A percentile compares a stretch with the other conserved stretches of the same genome.
These are phyloP conservation scores for Orchesellides sinensis DNA, from an alignment of 2,888 invertebrate genomes.

Conservation along the genomic window DNA sequence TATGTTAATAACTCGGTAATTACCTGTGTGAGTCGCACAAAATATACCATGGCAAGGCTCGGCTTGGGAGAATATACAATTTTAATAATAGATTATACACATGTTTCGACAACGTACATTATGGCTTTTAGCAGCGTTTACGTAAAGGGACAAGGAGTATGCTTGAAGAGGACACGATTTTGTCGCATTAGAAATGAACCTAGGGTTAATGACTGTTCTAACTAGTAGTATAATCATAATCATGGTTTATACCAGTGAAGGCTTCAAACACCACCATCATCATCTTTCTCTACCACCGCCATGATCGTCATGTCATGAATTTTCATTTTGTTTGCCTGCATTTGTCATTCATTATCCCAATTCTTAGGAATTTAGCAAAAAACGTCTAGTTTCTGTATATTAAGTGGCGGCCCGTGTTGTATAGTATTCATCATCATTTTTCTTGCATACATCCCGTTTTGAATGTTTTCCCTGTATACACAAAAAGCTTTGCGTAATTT, in stretches of 20 bases:
- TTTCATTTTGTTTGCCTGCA: slow-evolving; percentile 40
- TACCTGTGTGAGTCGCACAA: too few relatives aligned
- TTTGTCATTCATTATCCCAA: slow-evolving; percentile 44
- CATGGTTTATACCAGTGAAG: neutral
- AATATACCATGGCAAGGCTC: too few relatives aligned
- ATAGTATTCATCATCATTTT: too few relatives aligned
- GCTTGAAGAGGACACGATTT: slow-evolving; percentile 32
- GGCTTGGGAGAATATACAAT: too few relatives aligned
- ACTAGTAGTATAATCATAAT: slow-evolving; percentile 25
- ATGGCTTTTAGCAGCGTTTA: slow-evolving; percentile 12
- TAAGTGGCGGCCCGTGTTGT: too few relatives aligned
- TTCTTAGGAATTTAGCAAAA: slow-evolving; percentile 37
- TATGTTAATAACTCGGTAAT: too few relatives aligned
- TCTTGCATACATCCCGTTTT: neutral
- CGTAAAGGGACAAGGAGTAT: slow-evolving; percentile 8
- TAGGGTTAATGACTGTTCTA: slow-evolving; percentile 5
- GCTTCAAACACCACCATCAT: neutral
- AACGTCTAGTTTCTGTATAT: neutral
- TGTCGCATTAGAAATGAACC: slow-evolving; percentile 23
- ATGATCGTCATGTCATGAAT: slow-evolving; percentile 39
- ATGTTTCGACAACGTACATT: too few relatives aligned
- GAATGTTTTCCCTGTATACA: too few relatives aligned
- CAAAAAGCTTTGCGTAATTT: neutral
- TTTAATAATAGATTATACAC: too few relatives aligned
- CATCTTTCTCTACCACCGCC: neutral